Evolutionary conservation across 2,113 vertebrate genomes (phyloP).

Genomic region (Synchiropus splendidus): DNA sequence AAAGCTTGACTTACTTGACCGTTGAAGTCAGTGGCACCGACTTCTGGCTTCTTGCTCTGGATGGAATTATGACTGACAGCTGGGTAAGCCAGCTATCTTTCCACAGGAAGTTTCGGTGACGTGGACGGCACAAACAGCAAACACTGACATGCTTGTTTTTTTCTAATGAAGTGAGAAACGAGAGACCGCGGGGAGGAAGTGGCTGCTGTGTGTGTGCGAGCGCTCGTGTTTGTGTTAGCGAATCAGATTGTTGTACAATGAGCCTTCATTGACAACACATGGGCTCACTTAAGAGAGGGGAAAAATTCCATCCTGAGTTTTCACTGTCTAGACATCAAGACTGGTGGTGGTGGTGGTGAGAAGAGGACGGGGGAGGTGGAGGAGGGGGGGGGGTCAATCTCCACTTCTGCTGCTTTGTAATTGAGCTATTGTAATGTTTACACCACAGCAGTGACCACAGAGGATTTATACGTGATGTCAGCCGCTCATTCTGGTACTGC

Average conservation of each 20-base stretch:
- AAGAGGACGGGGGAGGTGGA: not conserved
- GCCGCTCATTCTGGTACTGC: slow-evolving; percentile 9
- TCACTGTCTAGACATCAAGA: slow-evolving; percentile 76
- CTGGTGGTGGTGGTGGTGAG: slow-evolving; percentile 46
- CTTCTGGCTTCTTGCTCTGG: too few relatives aligned
- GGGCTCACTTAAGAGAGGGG: slow-evolving; percentile 53
- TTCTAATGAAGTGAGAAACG: slow-evolving; percentile 63
- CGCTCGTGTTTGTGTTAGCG: slow-evolving; percentile 9
- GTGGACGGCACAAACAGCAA: slow-evolving; percentile 38
- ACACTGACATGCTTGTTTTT: slow-evolving; percentile 56
- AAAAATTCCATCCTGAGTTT: slow-evolving; percentile 63
- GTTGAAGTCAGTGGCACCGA: too few relatives aligned
- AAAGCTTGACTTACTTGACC: too few relatives aligned
- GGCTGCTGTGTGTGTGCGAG: slow-evolving; percentile 25
- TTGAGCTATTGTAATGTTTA: slow-evolving; percentile 59
- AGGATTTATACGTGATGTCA: slow-evolving; percentile 50
- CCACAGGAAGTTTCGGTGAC: slow-evolving; percentile 31
- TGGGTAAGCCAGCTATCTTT: slow-evolving; percentile 9
- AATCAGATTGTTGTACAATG: slow-evolving; percentile 53
- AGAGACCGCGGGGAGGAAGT: slow-evolving; percentile 53
- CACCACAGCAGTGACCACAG: slow-evolving; percentile 48
- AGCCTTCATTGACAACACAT: slow-evolving; percentile 70
- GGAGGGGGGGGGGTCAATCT: not conserved
- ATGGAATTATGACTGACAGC: too few relatives aligned
- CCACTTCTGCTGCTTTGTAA: slow-evolving; percentile 41